Percentiles rank a stretch among this genome's conserved stretches.
phyloP scores from a whole-genome alignment of 2,888 invertebrate species.

The Xestia sexstrigata region DNA sequence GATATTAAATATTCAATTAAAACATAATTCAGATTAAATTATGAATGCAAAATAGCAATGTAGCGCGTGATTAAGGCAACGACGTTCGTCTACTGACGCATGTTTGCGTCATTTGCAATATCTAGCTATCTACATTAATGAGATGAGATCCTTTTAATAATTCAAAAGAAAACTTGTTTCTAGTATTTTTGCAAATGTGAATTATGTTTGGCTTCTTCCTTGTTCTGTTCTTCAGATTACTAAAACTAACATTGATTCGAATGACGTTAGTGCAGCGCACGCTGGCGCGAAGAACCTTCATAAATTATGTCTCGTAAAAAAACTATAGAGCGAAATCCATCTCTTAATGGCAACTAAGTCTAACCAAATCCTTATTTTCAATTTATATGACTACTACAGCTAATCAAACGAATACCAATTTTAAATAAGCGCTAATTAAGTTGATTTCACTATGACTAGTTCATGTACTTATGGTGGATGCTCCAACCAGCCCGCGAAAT shows the following conservation, averaged over 20 bases:
- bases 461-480: no score
- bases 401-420: not conserved
- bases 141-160: not conserved
- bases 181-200: not conserved
- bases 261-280: not conserved
- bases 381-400: not conserved
- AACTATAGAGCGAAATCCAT: not conserved
- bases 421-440: not conserved
- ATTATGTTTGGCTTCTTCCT: conserved; percentile 12
- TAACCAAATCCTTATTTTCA: not conserved
- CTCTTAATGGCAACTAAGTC: not conserved
- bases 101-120: conserved; percentile 12
- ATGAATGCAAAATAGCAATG: conserved; percentile 28
- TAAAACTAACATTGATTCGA: conserved; percentile 9
- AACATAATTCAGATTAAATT: conserved; percentile 6
- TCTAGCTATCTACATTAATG: not conserved
- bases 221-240: conserved; percentile 7
- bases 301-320: not conserved
- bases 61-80: conserved; percentile 6
- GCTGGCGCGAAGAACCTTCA: not conserved
- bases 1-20: conserved; percentile 5
- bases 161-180: conserved; percentile 24
- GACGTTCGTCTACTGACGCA: conserved; percentile 3
- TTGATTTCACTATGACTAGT: not conserved
- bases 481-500: no score